A percentile compares a stretch with the other conserved stretches of the same genome.
These are phyloP conservation scores for Harmothoe impar DNA, from an alignment of 2,888 invertebrate genomes.

Conservation along the genomic window DNA sequence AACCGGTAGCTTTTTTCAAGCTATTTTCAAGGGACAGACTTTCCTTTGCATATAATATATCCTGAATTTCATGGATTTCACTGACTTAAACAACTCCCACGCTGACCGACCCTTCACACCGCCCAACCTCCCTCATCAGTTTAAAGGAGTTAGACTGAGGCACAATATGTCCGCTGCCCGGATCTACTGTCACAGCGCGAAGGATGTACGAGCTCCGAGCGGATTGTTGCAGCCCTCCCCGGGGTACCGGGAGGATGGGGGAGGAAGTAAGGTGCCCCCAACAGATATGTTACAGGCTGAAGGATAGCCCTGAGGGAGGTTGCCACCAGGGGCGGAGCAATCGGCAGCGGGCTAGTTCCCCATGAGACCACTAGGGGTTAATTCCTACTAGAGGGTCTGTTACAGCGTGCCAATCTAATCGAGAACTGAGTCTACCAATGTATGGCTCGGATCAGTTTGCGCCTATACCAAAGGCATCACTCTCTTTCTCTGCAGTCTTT, in stretches of 20 bases:
- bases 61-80: too few species aligned
- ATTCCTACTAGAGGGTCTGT: too few species aligned
- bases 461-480: too few species aligned
- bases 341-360: not conserved
- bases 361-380: too few species aligned
- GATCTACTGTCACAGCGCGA: not conserved
- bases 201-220: not conserved
- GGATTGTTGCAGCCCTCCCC: not conserved
- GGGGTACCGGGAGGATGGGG: not conserved
- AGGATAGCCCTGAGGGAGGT: not conserved
- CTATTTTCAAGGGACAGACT: too few species aligned
- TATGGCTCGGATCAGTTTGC: too few species aligned
- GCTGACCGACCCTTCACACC: not conserved
- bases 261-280: slow-evolving; percentile 6
- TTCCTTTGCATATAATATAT: too few species aligned
- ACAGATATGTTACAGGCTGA: not conserved
- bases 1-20: too few species aligned
- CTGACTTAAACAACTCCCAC: not conserved
- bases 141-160: not conserved
- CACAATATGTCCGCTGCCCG: not conserved
- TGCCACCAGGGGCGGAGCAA: not conserved
- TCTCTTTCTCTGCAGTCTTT: too few species aligned
- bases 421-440: too few species aligned
- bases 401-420: too few species aligned
- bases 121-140: not conserved